These are phyloP conservation scores for Suncus etruscus DNA, from an alignment of 2,113 vertebrate species.

Conservation along the genomic window DNA sequence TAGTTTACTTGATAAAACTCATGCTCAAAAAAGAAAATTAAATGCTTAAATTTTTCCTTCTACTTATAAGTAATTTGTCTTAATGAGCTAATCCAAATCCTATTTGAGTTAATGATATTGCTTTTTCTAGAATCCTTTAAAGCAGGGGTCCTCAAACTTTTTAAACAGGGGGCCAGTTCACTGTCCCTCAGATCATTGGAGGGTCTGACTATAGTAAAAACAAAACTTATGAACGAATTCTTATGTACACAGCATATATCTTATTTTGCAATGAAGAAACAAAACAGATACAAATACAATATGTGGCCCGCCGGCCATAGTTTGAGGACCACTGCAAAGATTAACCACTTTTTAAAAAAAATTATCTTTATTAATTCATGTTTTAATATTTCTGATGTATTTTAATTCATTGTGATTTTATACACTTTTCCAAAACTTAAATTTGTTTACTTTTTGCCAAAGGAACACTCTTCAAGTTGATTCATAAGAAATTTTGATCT, in stretches of 20 bases:
- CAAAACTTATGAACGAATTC: too few species aligned
- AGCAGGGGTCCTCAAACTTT: too few species aligned
- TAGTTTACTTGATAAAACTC: neutral
- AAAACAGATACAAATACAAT: too few species aligned
- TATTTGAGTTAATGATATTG: too few species aligned
- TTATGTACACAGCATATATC: too few species aligned
- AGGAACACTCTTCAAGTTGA: neutral
- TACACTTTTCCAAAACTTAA: neutral
- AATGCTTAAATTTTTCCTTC: neutral
- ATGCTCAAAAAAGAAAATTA: neutral
- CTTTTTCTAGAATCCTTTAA: neutral
- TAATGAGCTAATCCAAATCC: too few species aligned
- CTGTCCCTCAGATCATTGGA: too few species aligned
- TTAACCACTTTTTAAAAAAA: neutral
- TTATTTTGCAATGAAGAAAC: too few species aligned
- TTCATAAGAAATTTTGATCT: conserved; percentile 28
- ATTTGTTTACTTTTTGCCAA: neutral
- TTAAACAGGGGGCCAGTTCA: too few species aligned
- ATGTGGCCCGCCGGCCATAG: too few species aligned
- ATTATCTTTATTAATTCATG: conserved; percentile 1
- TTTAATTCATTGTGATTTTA: conserved; percentile 19
- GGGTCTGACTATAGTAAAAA: too few species aligned
- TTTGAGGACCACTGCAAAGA: too few species aligned
- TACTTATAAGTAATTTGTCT: neutral
- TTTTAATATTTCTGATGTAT: neutral